These are phyloP conservation scores for Centropyge bicolor DNA, from an alignment of 2,797 vertebrate species.

Conservation along the genomic window DNA sequence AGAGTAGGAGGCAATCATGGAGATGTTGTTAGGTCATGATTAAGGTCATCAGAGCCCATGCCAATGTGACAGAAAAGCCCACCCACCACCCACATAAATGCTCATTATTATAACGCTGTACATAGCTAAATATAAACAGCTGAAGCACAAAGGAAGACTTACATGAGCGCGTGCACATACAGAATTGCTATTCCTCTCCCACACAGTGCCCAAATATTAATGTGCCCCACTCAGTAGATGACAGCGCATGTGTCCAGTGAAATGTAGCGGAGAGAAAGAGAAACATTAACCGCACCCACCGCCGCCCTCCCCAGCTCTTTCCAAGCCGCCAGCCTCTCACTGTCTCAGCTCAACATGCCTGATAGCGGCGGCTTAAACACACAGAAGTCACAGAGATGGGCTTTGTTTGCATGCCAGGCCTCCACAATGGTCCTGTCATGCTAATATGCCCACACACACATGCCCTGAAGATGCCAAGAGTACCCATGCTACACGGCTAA, in stretches of 20 bases:
- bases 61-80: conserved; percentile 56
- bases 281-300: conserved; percentile 50
- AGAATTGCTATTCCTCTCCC: conserved; percentile 35
- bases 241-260: conserved; percentile 40
- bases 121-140: conserved; percentile 68
- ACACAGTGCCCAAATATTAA: conserved; percentile 63
- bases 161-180: not conserved
- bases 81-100: conserved; percentile 61
- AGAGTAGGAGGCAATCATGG: conserved; percentile 68
- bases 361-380: conserved; percentile 56
- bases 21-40: conserved; percentile 68
- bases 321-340: conserved; percentile 40
- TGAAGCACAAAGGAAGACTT: conserved; percentile 16
- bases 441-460: conserved; percentile 74
- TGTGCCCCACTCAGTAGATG: conserved; percentile 41
- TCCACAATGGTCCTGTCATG: conserved; percentile 74
- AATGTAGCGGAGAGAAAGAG: conserved; percentile 27
- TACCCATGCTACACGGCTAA: conserved; percentile 51
- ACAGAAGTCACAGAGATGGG: conserved; percentile 67
- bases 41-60: conserved; percentile 70
- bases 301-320: not conserved
- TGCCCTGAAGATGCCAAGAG: conserved; percentile 61
- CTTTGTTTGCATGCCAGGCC: conserved; percentile 74
- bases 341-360: conserved; percentile 63
- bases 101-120: conserved; percentile 69